Evolutionary conservation across 2,888 invertebrate genomes (phyloP).

Genomic region (Macaria liturata): DNA sequence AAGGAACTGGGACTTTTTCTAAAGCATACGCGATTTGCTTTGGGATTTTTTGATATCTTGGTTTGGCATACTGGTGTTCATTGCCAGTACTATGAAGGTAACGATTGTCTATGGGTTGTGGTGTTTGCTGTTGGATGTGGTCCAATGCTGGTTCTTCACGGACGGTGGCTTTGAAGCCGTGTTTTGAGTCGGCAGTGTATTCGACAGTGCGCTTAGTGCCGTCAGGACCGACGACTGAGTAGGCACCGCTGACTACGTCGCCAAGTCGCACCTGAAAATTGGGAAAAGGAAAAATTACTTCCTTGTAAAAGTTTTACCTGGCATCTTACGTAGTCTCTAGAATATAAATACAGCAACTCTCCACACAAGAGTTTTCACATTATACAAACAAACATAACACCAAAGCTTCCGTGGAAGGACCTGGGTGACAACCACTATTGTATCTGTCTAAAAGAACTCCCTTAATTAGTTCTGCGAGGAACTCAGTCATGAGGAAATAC

Average conservation of each 20-base stretch:
- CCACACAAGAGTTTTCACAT: too few species aligned
- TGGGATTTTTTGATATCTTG: conserved; percentile 14
- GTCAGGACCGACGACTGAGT: conserved; percentile 72
- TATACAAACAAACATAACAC: too few species aligned
- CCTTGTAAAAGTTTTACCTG: too few species aligned
- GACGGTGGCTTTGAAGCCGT: conserved; percentile 81
- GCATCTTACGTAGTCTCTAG: too few species aligned
- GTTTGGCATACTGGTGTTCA: neutral
- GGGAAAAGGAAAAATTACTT: too few species aligned
- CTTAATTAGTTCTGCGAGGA: too few species aligned
- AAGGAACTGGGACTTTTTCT: conserved; percentile 32
- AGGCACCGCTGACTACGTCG: conserved; percentile 67
- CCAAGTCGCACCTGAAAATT: conserved; percentile 50
- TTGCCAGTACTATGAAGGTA: neutral
- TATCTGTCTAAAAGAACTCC: too few species aligned
- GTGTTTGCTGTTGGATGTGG: conserved; percentile 12
- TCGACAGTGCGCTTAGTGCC: conserved; percentile 72
- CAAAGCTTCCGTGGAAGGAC: too few species aligned
- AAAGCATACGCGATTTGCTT: conserved; percentile 27
- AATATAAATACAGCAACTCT: too few species aligned
- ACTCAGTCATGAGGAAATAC: too few species aligned
- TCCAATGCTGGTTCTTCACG: conserved; percentile 65
- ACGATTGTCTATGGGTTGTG: conserved; percentile 7
- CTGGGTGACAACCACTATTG: too few species aligned
- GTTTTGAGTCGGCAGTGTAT: conserved; percentile 75